Base-by-base conservation (phyloP, 2,797 vertebrate genomes). In the Centroberyx gerrardi region DNA sequence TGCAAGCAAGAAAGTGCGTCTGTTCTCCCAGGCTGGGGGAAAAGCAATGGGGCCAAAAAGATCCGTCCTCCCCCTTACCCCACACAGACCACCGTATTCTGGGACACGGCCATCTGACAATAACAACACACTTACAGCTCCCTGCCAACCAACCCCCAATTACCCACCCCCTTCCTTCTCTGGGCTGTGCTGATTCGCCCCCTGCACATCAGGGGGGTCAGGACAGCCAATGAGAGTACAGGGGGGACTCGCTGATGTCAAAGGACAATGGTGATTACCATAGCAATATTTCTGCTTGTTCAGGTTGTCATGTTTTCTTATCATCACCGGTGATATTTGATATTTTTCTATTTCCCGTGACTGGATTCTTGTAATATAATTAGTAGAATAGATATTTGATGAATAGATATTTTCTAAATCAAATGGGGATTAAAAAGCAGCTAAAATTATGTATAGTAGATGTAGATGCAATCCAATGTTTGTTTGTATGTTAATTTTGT, bases 51-150 rank as follows among this genome's bases (percentile, higher is more conserved):
- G 68, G 90, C 94, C 70, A 99, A 99, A 94, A 99, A 97, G 90
- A 96, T 96, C 82, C 97, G 97, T 80, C 97, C 98, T 74, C 97
- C 98, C 22, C 97, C 98, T 8, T 99, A 98, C 87, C 96, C 98
- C 27, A 96, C 97, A 86, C 98, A 99, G 79, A 97, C 95, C 59
- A 98, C 97, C 51, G 97, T 99, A 63, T 99, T 99, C 93, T 99
- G 98, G 98, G 98, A 99, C 92, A 99, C 97, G 0, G 98, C 98
- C 87, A 99, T 99, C 90, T 99, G 95, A 98, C 76, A 78, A 49
- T 78, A 72, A 76, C 55, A 49, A 87, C 78, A 72, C 82, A 86
- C 69, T 78, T 58, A 36, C 70, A 80, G 74, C 72, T 4, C 36
- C 79, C 65, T 48, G 72, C 87, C 85, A 89, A 80, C 84, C 80